phyloP scores from a whole-genome alignment of 2,888 invertebrate species.

The Sialis fuliginosa region DNA sequence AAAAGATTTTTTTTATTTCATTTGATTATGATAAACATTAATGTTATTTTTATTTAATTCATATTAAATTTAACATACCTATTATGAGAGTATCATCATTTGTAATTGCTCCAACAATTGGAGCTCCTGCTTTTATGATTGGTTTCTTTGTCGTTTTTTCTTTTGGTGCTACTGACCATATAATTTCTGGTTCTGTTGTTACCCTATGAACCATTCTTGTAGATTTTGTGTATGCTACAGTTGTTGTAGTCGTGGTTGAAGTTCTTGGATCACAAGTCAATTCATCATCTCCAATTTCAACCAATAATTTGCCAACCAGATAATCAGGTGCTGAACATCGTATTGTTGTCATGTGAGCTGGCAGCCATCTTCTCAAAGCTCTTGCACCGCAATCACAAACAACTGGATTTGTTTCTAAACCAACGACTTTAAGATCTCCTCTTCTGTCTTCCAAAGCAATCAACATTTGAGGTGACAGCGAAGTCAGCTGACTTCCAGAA shows the following conservation, averaged over 20 bases:
- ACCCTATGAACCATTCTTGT: slow-evolving; percentile 39
- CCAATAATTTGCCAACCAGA: slow-evolving; percentile 46
- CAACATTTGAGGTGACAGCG: slow-evolving; percentile 59
- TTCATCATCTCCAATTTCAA: slow-evolving; percentile 64
- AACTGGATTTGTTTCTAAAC: slow-evolving; percentile 63
- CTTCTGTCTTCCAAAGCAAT: slow-evolving; percentile 67
- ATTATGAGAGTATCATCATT: slow-evolving; percentile 89
- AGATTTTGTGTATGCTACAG: slow-evolving; percentile 23
- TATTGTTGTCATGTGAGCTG: slow-evolving; percentile 42
- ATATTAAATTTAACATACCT: slow-evolving; percentile 17
- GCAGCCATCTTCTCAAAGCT: slow-evolving; percentile 63
- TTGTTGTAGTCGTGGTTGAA: slow-evolving; percentile 31
- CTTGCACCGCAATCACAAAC: slow-evolving; percentile 72
- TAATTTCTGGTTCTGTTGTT: slow-evolving; percentile 69
- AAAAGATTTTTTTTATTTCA: not conserved
- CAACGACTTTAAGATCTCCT: slow-evolving; percentile 53
- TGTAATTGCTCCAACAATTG: slow-evolving; percentile 39
- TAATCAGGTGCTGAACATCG: slow-evolving; percentile 52
- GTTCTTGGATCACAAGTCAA: slow-evolving; percentile 56
- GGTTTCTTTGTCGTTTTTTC: slow-evolving; percentile 32
- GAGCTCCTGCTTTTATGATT: slow-evolving; percentile 15
- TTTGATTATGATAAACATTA: not conserved
- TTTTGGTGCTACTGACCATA: slow-evolving; percentile 72
- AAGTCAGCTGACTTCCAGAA: slow-evolving; percentile 56
- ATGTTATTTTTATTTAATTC: no score